A percentile compares a stretch with the other conserved stretches of the same genome.
phyloP scores from a whole-genome alignment of 2,113 vertebrate genomes.

The Sorex fumeus region DNA sequence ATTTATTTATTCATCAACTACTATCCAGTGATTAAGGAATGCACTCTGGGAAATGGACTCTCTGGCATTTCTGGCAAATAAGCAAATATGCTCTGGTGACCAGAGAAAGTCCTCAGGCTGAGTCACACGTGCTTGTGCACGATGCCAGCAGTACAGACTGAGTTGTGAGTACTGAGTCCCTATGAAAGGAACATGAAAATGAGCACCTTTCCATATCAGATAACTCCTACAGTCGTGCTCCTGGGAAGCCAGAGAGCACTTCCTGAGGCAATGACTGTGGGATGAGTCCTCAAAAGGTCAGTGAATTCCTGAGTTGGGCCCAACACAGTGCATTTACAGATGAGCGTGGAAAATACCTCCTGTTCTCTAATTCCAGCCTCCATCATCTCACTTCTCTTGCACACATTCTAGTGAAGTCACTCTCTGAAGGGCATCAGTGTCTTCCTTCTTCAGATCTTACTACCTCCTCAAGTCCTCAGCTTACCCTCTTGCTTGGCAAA shows the following conservation, averaged over 20 bases:
- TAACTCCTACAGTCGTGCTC: neutral
- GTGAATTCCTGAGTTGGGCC: neutral
- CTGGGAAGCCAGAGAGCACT: neutral
- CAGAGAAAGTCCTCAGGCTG: slow-evolving; percentile 57
- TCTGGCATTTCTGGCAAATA: slow-evolving; percentile 63
- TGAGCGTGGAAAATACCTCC: neutral
- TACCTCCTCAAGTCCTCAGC: slow-evolving; percentile 25
- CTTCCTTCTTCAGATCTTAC: slow-evolving; percentile 34
- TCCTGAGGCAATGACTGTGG: neutral
- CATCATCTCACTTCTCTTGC: slow-evolving; percentile 36
- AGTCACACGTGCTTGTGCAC: neutral
- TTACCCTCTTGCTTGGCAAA: neutral
- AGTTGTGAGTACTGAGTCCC: neutral
- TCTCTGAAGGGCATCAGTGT: neutral
- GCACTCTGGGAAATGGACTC: slow-evolving; percentile 51
- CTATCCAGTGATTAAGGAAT: neutral
- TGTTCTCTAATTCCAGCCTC: slow-evolving; percentile 26
- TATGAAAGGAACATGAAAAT: slow-evolving; percentile 4
- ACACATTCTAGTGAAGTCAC: slow-evolving; percentile 37
- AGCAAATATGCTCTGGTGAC: slow-evolving; percentile 31
- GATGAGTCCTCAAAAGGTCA: slow-evolving; percentile 20
- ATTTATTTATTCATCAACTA: neutral
- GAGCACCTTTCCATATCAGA: neutral
- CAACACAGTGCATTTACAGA: slow-evolving; percentile 38
- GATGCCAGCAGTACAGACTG: neutral